phyloP scores from a whole-genome alignment of 2,888 invertebrate genomes.

The Terebella lapidaria region DNA sequence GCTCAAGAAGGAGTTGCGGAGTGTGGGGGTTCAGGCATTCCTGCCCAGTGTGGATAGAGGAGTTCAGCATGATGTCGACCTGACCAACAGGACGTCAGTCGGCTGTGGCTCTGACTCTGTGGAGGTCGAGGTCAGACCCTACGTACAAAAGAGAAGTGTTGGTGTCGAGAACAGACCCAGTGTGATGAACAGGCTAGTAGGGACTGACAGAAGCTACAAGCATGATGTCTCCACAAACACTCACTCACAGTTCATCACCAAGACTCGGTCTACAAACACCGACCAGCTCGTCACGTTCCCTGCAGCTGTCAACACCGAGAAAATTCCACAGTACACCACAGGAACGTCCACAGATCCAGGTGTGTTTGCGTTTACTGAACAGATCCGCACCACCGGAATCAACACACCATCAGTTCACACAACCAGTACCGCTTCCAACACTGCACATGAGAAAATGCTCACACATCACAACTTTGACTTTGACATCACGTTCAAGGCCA shows the following conservation, averaged over 20 bases:
- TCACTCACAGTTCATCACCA: conserved; percentile 5
- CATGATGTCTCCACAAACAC: conserved; percentile 19
- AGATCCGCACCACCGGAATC: neutral
- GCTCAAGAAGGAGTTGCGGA: conserved; percentile 42
- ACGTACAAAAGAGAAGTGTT: conserved; percentile 33
- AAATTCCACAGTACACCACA: conserved; percentile 5
- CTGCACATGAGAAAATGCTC: neutral
- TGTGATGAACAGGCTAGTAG: conserved; percentile 11
- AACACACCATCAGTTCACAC: conserved; percentile 7
- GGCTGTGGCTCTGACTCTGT: conserved; percentile 42
- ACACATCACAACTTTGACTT: neutral
- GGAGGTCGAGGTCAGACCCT: conserved; percentile 40
- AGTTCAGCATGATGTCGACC: conserved; percentile 8
- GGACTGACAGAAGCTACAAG: conserved; percentile 16
- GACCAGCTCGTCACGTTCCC: conserved; percentile 28
- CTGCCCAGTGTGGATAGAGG: conserved; percentile 24
- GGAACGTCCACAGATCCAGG: conserved; percentile 12
- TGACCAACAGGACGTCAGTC: conserved; percentile 23
- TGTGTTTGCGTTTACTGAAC: conserved; percentile 11
- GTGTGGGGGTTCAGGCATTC: conserved; percentile 38
- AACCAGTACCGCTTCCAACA: conserved; percentile 6
- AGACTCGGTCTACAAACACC: conserved; percentile 34
- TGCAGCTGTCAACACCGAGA: conserved; percentile 39
- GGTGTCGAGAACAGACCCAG: conserved; percentile 38
- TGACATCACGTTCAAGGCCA: neutral